These are phyloP conservation scores for Agrochola litura DNA, from an alignment of 2,888 invertebrate species.

Conservation along the genomic window DNA sequence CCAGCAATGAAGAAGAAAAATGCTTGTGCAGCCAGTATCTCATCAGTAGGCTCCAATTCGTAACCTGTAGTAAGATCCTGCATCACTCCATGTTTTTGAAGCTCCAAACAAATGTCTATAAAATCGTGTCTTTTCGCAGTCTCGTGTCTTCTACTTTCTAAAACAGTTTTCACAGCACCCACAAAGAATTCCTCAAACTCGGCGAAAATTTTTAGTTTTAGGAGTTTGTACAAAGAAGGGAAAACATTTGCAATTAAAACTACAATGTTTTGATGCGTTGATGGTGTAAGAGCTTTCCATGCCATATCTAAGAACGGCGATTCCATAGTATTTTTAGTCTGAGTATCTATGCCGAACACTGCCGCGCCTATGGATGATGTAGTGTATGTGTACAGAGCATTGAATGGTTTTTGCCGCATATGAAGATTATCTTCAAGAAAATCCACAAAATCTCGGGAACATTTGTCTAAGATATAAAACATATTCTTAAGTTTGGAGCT, in stretches of 20 bases:
- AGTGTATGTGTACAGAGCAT: slow-evolving; percentile 65
- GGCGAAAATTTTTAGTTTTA: slow-evolving; percentile 76
- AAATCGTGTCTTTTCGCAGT: slow-evolving; percentile 75
- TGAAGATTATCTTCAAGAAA: slow-evolving; percentile 70
- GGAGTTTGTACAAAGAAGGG: slow-evolving; percentile 72
- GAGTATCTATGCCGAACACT: slow-evolving; percentile 84
- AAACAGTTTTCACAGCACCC: slow-evolving; percentile 75
- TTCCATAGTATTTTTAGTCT: slow-evolving; percentile 78
- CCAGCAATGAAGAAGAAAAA: slow-evolving; percentile 87
- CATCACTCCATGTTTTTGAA: slow-evolving; percentile 78
- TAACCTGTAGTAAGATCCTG: slow-evolving; percentile 74
- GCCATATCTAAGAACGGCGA: slow-evolving; percentile 80
- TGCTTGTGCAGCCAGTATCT: slow-evolving; percentile 83
- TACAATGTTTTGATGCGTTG: slow-evolving; percentile 64
- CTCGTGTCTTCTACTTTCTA: slow-evolving; percentile 70
- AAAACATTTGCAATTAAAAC: slow-evolving; percentile 65
- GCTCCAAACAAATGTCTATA: slow-evolving; percentile 77
- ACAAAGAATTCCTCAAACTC: slow-evolving; percentile 79
- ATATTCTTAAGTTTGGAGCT: slow-evolving; percentile 82
- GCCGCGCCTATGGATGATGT: slow-evolving; percentile 77
- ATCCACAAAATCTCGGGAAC: slow-evolving; percentile 77
- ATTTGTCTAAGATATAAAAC: slow-evolving; percentile 80
- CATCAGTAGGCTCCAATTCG: slow-evolving; percentile 76
- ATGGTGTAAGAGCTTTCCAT: slow-evolving; percentile 71
- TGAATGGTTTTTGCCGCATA: slow-evolving; percentile 71